Conservation (phyloP, 1,140 invertebrate species). For the Araneus ventricosus region DNA sequence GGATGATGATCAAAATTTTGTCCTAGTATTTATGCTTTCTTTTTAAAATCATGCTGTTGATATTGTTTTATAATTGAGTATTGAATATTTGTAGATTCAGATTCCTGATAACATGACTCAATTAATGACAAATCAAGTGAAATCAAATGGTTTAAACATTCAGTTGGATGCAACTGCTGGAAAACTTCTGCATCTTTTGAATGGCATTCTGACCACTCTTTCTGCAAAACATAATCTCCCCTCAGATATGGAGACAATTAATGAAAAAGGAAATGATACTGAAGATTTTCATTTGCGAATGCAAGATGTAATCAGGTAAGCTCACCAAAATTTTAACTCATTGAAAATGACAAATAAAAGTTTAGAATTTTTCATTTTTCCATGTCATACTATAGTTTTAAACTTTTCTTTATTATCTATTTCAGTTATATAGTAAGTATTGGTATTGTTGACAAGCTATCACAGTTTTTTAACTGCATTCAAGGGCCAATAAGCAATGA, state of each 20-base stretch:
- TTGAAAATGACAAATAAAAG: not conserved
- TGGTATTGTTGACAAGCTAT: slow-evolving; percentile 85
- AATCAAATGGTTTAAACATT: slow-evolving; percentile 37
- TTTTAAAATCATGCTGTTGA: no score
- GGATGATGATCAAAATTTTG: no score
- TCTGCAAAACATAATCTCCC: slow-evolving; percentile 17
- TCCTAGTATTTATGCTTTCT: no score
- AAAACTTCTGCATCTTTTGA: slow-evolving; percentile 58
- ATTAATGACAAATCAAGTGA: slow-evolving; percentile 11
- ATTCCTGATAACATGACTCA: slow-evolving; percentile 70
- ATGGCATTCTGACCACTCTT: slow-evolving; percentile 26
- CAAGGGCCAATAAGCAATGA: slow-evolving; percentile 84
- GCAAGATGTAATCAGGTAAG: slow-evolving; percentile 71
- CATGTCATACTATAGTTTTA: no score
- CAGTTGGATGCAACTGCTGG: slow-evolving; percentile 55
- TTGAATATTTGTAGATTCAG: slow-evolving; percentile 60
- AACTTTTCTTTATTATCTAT: slow-evolving; percentile 29
- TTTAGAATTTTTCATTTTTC: not conserved
- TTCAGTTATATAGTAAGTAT: slow-evolving; percentile 85
- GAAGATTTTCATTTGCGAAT: slow-evolving; percentile 63
- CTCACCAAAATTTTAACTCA: not conserved
- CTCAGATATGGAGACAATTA: not conserved
- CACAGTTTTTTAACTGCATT: slow-evolving; percentile 84
- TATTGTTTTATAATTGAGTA: no score
- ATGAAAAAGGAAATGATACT: slow-evolving; percentile 41